Base-by-base conservation (phyloP, 2,113 vertebrate genomes). In the Elanoides forficatus region DNA sequence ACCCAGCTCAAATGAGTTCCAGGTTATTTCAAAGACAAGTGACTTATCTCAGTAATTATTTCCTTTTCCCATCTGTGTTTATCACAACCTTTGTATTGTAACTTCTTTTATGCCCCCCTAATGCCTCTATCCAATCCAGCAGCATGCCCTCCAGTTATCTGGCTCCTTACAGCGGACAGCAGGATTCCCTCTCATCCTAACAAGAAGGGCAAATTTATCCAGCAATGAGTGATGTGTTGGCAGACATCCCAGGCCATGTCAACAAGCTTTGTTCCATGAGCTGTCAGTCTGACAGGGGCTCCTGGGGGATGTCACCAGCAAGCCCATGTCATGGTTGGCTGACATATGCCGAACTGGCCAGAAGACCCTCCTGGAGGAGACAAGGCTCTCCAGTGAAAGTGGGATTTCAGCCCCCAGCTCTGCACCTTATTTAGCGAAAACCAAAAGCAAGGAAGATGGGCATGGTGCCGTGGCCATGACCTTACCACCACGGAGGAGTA, bases 401-500 rank as follows among this genome's bases (percentile, higher is more conserved):
- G 13, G 29, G 8, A 73, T n/a, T 53, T 50, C 52, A 58, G 29
- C 10, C 13, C 14, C n/a, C 29, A 32, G n/a, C 9, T 80, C n/a
- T 68, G 18, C 26, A 34, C 6, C 15, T 50, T 29, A 13, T 36
- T 72, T 72, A 75, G 14, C 8, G 67, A 68, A 83, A 80, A 9
- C 32, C 7, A 5, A 43, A 55, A 55, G 21, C 25, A 50, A 76
- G 70, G n/a, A 66, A 52, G 8, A 42, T 60, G 10, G 20, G 7
- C 20, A 43, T 6, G 4, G 10, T 42, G 20, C n/a, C 4, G 0
- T 34, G 22, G 20, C 25, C 62, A 30, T 13, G 16, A 34, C 8
- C 15, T 68, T 8, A 26, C 4, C 1, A 1, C 13, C 36, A 43
- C 29, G 62, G 27, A n/a, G 10, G 2, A 79, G 27, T 2, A 5